Conservation (phyloP, 2,797 vertebrate genomes). For the Coluber constrictor region DNA sequence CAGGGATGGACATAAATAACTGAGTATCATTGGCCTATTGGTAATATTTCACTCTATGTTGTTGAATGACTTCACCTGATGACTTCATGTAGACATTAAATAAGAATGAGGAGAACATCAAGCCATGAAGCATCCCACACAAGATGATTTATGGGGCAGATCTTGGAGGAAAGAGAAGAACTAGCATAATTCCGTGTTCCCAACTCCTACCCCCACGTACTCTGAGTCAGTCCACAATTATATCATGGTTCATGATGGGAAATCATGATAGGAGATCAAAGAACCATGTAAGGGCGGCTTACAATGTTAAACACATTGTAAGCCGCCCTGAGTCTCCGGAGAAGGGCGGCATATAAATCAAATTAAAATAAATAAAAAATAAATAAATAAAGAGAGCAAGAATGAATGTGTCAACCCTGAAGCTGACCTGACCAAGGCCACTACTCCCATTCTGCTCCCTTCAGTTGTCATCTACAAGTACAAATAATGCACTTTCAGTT, state of each 20-base stretch:
- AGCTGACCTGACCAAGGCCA: neutral
- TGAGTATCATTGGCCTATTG: neutral
- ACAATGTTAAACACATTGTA: too few species aligned
- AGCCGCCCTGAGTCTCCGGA: too few species aligned
- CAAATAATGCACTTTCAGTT: neutral
- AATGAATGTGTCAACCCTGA: neutral
- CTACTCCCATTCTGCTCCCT: neutral
- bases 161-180: neutral
- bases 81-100: neutral
- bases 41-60: neutral
- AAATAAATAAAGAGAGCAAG: neutral
- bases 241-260: neutral
- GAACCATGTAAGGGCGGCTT: too few species aligned
- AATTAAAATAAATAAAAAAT: too few species aligned
- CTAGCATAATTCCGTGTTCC: neutral
- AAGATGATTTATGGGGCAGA: neutral
- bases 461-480: neutral
- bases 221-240: neutral
- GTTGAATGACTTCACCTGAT: neutral
- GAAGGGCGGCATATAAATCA: too few species aligned
- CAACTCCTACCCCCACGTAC: neutral
- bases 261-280: neutral
- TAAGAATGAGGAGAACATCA: neutral
- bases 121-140: neutral
- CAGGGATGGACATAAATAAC: neutral